Conservation (phyloP, 2,888 invertebrate genomes). For the Drosophila greeni region DNA sequence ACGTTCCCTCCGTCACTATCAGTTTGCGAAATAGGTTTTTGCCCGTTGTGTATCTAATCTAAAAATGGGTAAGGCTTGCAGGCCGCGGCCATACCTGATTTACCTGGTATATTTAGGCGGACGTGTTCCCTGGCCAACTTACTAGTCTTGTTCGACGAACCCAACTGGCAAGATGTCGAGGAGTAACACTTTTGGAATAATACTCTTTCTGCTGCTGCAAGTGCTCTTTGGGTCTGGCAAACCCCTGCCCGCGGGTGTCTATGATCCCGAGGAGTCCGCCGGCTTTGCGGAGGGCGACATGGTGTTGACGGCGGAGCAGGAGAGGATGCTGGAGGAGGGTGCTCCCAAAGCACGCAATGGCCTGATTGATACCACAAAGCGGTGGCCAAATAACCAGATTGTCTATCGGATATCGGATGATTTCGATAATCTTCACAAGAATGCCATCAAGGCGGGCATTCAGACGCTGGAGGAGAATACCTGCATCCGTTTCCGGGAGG, state of each 20-base stretch:
- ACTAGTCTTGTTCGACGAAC: constrained; percentile 24
- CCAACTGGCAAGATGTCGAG: constrained; percentile 25
- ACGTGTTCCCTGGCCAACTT: background rate
- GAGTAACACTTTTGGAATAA: constrained; percentile 2
- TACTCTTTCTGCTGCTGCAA: constrained; percentile 41
- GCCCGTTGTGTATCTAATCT: constrained; percentile 40
- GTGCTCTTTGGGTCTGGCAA: constrained; percentile 15
- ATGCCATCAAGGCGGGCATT: constrained; percentile 84
- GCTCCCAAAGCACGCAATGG: constrained; percentile 80
- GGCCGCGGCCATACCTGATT: background rate
- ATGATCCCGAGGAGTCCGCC: constrained; percentile 87
- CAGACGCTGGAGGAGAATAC: constrained; percentile 85
- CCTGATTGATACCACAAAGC: constrained; percentile 80
- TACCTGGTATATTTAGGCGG: constrained; percentile 27
- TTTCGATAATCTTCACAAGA: constrained; percentile 79
- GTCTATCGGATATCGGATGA: constrained; percentile 80
- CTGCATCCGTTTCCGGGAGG: constrained; percentile 84
- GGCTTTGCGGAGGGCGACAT: constrained; percentile 88
- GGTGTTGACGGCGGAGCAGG: constrained; percentile 80
- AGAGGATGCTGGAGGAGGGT: constrained; percentile 27
- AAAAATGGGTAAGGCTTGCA: background rate
- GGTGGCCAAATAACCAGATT: constrained; percentile 84
- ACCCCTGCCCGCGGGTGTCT: constrained; percentile 11
- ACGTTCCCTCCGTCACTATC: constrained; percentile 24
- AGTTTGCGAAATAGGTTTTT: constrained; percentile 37